Conservation (phyloP, 2,888 invertebrate species). For the Eustalomyia histrio region DNA sequence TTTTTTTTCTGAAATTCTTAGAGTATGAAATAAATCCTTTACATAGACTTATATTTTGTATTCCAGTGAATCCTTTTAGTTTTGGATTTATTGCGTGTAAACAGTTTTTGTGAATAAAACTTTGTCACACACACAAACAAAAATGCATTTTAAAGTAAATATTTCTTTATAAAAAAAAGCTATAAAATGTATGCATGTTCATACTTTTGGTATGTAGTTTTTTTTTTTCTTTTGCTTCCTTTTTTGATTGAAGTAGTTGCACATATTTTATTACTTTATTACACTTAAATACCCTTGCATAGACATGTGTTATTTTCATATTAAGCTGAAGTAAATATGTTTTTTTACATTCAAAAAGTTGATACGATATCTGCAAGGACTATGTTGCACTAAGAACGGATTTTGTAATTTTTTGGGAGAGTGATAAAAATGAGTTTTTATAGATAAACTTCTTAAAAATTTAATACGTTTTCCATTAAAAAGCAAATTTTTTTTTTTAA, state of each 20-base stretch:
- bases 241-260: background rate
- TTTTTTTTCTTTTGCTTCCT: background rate
- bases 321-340: background rate
- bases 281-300: background rate
- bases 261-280: background rate
- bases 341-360: background rate
- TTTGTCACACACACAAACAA: background rate
- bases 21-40: no score
- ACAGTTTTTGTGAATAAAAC: background rate
- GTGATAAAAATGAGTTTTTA: no score
- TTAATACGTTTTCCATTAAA: no score
- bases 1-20: no score
- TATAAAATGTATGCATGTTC: background rate
- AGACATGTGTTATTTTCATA: background rate
- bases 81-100: no score
- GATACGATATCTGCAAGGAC: background rate
- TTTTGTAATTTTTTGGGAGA: no score
- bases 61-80: background rate
- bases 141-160: slow-evolving; percentile 2
- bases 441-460: no score
- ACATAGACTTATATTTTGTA: no score
- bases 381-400: no score
- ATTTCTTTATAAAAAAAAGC: background rate
- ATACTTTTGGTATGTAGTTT: background rate
- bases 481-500: no score